These are phyloP conservation scores for Eulemur rubriventer DNA, from an alignment of 2,797 vertebrate species.

Conservation along the genomic window DNA sequence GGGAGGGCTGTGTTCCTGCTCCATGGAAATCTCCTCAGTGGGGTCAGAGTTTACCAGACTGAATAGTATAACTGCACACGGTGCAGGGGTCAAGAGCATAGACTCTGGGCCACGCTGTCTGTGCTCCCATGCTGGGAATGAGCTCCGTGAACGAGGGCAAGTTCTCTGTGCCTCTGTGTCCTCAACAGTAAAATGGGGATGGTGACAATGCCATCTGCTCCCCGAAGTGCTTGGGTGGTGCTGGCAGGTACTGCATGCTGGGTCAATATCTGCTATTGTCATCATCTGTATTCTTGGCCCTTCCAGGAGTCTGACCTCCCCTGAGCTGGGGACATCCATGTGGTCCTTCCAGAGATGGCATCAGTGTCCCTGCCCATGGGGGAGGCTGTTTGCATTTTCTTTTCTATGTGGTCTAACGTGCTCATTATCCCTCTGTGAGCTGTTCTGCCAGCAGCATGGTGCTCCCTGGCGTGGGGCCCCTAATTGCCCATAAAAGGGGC, in stretches of 20 bases:
- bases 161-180: neutral
- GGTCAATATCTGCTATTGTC: neutral
- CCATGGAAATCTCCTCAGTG: neutral
- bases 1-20: neutral
- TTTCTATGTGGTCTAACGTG: neutral
- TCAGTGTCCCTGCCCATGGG: neutral
- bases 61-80: fast-evolving
- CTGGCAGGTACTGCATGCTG: fast-evolving
- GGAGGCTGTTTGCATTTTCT: neutral
- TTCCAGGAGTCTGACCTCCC: neutral
- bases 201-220: neutral
- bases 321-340: neutral
- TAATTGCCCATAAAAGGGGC: conserved; percentile 32
- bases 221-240: neutral
- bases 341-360: neutral
- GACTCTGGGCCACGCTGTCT: neutral
- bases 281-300: neutral
- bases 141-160: neutral
- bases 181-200: neutral
- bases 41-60: neutral
- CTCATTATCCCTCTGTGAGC: conserved; percentile 17
- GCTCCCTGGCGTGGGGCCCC: conserved; percentile 4
- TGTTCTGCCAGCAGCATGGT: neutral
- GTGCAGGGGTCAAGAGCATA: neutral
- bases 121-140: neutral